Conservation (phyloP, 1,140 invertebrate genomes). For the Hydropsyche tenuis region DNA sequence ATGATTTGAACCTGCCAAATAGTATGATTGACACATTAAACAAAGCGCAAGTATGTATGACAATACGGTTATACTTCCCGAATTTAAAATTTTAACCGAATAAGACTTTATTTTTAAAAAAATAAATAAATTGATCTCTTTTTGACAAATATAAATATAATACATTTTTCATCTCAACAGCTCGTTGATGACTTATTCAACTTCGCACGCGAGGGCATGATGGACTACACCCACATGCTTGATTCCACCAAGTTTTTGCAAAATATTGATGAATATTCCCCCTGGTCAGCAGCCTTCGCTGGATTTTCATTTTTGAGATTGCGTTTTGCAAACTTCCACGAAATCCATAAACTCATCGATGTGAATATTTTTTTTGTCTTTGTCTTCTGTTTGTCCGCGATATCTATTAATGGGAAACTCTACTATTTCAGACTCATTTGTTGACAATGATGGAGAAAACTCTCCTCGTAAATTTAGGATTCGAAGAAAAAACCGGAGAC, state of each 20-base stretch:
- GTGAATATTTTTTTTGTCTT: conserved; percentile 1
- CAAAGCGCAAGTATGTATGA: conserved; percentile 11
- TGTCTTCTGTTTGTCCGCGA: conserved; percentile 43
- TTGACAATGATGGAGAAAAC: too few relatives aligned
- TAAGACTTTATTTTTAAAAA: too few relatives aligned
- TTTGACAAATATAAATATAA: neutral
- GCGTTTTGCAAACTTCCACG: conserved; percentile 46
- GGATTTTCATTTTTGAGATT: conserved; percentile 60
- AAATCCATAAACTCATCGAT: neutral
- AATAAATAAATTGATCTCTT: neutral
- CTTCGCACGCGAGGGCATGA: conserved; percentile 60
- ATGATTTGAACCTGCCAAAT: neutral
- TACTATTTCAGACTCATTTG: too few relatives aligned
- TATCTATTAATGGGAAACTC: neutral
- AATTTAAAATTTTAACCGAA: too few relatives aligned
- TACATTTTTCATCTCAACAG: conserved; percentile 28
- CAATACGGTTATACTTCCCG: neutral
- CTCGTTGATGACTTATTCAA: conserved; percentile 67
- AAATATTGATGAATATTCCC: conserved; percentile 69
- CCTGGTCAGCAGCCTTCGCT: conserved; percentile 70
- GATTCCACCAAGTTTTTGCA: conserved; percentile 68
- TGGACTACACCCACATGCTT: conserved; percentile 63
- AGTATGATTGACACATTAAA: neutral
- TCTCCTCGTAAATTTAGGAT: conserved; percentile 59
- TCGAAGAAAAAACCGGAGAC: conserved; percentile 53